Percentiles rank a stretch among this genome's conserved stretches.
phyloP scores from a whole-genome alignment of 2,113 vertebrate species.

The Oxygymnocypris stewartii region DNA sequence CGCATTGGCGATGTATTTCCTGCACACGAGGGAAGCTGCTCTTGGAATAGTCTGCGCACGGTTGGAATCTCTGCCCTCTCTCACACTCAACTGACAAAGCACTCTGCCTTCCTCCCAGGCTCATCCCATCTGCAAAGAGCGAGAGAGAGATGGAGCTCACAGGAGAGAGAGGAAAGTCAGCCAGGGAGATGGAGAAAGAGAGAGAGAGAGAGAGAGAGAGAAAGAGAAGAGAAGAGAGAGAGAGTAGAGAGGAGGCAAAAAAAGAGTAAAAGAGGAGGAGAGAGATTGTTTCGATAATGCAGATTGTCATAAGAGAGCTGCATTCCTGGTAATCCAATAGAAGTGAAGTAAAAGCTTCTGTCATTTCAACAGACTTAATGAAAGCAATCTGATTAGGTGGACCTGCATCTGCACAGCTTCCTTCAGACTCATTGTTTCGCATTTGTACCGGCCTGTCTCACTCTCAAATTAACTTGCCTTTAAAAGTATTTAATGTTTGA shows the following conservation, averaged over 20 bases:
- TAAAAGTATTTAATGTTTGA: slow-evolving; percentile 54
- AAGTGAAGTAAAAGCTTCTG: slow-evolving; percentile 64
- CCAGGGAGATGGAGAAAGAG: slow-evolving; percentile 46
- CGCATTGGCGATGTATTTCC: slow-evolving; percentile 32
- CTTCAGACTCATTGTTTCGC: slow-evolving; percentile 61
- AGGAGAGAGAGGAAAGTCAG: slow-evolving; percentile 24
- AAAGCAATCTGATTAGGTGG: slow-evolving; percentile 66
- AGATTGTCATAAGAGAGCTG: slow-evolving; percentile 68
- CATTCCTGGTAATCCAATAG: slow-evolving; percentile 66
- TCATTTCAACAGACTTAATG: slow-evolving; percentile 65
- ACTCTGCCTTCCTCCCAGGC: slow-evolving; percentile 59
- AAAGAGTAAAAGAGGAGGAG: slow-evolving; percentile 45
- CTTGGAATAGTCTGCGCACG: slow-evolving; percentile 31
- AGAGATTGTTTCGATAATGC: slow-evolving; percentile 68
- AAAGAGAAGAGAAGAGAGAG: slow-evolving; percentile 27
- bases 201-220: slow-evolving; percentile 42
- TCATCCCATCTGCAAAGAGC: slow-evolving; percentile 61
- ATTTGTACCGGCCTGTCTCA: slow-evolving; percentile 60
- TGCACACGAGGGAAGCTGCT: slow-evolving; percentile 32
- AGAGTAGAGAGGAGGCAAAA: slow-evolving; percentile 49
- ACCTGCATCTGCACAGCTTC: slow-evolving; percentile 46
- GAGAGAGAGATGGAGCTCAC: slow-evolving; percentile 15
- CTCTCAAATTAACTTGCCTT: slow-evolving; percentile 52
- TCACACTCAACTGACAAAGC: slow-evolving; percentile 61
- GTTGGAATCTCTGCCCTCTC: slow-evolving; percentile 54